Base-by-base conservation (phyloP, 2,113 vertebrate species). In the Grallaria varia region DNA sequence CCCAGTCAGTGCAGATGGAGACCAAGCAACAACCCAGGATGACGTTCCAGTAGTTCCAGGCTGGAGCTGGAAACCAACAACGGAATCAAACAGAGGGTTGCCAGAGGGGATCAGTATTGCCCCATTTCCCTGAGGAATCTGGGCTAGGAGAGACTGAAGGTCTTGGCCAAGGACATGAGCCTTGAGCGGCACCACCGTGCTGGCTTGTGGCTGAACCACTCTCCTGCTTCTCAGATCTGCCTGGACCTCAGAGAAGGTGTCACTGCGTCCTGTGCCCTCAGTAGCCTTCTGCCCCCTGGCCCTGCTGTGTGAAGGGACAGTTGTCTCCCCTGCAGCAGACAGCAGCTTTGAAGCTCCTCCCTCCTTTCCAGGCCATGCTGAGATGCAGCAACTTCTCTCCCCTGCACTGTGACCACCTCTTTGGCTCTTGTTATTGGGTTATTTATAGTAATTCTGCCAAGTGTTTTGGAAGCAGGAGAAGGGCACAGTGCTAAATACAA, bases 371-470 rank as follows among this genome's bases (percentile, higher is more conserved):
- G 44, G 30, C 45, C 45, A 28, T 0, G 1, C 62, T 16, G 56
- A n/a, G 58, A 21, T 47, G 47, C 17, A 10, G 31, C 20, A 30
- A 3, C 55, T 74, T 58, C 81, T 66, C 40, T 73, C 53, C 79
- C 50, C 39, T 42, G 69, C 59, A 49, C 82, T 60, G 35, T 4
- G 73, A 10, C 67, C 19, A 2, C 53, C 47, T 5, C 4, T 24
- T 83, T 89, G 84, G 75, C 78, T 71, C 84, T 55, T 15, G 33
- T 87, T 91, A 50, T 22, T 74, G 64, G 60, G 60, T 92, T 97
- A 96, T 96, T 97, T 95, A 97, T 93, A 92, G 93, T 20, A 53
- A 90, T 84, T 77, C 92, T 86, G 90, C 85, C 71, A 39, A 94
- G 92, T 90, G 93, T 72, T 95, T 90, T 88, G 95, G 90, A 84